These are phyloP conservation scores for Bellardia bayeri DNA, from an alignment of 2,888 invertebrate genomes.

Conservation along the genomic window DNA sequence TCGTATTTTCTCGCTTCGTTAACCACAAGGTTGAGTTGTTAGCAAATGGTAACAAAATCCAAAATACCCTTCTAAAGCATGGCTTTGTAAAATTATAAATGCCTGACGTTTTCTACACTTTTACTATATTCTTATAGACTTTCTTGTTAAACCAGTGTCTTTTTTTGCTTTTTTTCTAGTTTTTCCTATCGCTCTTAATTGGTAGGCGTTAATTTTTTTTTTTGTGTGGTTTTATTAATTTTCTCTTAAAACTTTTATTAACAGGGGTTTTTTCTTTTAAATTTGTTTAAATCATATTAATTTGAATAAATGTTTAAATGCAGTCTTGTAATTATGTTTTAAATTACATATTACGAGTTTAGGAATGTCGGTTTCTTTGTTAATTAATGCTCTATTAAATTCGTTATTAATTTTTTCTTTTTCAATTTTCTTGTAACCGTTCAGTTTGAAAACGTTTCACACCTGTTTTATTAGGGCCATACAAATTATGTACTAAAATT, in stretches of 20 bases:
- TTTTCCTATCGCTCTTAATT: background rate
- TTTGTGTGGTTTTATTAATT: conserved; percentile 36
- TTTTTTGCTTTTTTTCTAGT: background rate
- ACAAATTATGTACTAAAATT: background rate
- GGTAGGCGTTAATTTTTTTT: conserved; percentile 62
- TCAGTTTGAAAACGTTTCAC: background rate
- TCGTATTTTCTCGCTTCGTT: background rate
- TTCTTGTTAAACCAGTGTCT: background rate
- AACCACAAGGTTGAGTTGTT: background rate
- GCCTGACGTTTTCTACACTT: background rate
- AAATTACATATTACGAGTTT: too few species aligned
- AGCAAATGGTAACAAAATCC: background rate
- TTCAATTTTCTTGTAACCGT: background rate
- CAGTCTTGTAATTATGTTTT: too few species aligned
- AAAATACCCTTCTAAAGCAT: background rate
- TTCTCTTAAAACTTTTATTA: conserved; percentile 38
- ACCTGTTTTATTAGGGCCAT: background rate
- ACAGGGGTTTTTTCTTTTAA: background rate
- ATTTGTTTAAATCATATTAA: background rate
- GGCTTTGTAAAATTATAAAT: too few species aligned
- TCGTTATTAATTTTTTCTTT: background rate
- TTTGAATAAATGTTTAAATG: background rate
- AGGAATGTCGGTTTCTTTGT: background rate
- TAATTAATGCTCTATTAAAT: conserved; percentile 30
- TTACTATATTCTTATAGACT: background rate